Base-by-base conservation (phyloP, 2,888 invertebrate species). In the Apamea monoglypha region DNA sequence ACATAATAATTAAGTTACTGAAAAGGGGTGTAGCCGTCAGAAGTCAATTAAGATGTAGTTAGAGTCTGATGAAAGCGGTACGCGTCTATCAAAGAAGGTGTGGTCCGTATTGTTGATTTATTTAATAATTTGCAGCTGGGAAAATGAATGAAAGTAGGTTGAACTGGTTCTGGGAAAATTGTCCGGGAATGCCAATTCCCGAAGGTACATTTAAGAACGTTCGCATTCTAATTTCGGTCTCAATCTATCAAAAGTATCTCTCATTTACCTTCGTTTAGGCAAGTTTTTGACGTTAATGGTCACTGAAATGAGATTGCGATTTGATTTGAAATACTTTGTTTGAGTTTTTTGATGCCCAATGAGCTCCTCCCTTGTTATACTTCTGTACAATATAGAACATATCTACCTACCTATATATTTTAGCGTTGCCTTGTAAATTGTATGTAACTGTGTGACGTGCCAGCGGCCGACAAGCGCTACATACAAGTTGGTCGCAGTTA, bases 21-120 rank as follows among this genome's bases (percentile, higher is more conserved):
- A 47, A 75, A 56, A 61, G 79, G 82, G 74, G 86, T 84, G 80
- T 84, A 80, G 77, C 80, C 84, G 80, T 86, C 78, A 69, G 82
- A 86, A 91, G 87, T 87, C 87, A 88, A 90, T 91, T 90, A 89
- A 56, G 75, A 71, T 71, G 72, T 87, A 87, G 87, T 87, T 85
- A 88, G 78, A 66, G 77, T 68, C 80, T 81, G 76, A 80, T 61
- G 74, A 72, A 70, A 75, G 69, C 36, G 69, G 72, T 69, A 59
- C 47, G 50, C 29, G 67, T 59, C 70, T 66, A 76, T 69, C 68
- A 76, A 80, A 86, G 80, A 64, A 61, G 56, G 53, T 74, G 63
- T 64, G 47, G 63, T 67, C 63, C 25, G 21, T 69, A 69, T 67
- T 75, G 50, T 59, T 66, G 40, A 70, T 85, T 78, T 16, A 73